These are phyloP conservation scores for Nyctibius bracteatus DNA, from an alignment of 2,113 vertebrate genomes.

Conservation along the genomic window DNA sequence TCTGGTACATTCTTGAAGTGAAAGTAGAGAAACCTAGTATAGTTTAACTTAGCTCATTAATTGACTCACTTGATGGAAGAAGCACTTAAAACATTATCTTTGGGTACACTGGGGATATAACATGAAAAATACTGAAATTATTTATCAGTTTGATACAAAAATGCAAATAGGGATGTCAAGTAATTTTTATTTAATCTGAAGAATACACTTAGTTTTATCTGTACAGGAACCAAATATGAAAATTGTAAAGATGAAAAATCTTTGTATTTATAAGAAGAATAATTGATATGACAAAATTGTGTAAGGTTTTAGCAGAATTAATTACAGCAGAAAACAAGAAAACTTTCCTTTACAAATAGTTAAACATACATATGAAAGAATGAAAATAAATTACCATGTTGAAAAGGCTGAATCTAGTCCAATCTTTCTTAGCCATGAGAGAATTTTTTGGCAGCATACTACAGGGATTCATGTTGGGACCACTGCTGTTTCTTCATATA, in stretches of 20 bases:
- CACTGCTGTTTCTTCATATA: slow-evolving; percentile 5
- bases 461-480: neutral
- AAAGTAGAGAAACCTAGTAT: neutral
- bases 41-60: neutral
- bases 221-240: neutral
- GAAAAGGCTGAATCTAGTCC: slow-evolving; percentile 39
- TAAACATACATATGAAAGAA: neutral
- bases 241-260: neutral
- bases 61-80: neutral
- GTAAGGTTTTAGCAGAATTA: neutral
- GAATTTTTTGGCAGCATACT: neutral
- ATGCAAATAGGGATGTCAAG: neutral
- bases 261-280: neutral
- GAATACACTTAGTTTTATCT: neutral
- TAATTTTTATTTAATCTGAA: neutral
- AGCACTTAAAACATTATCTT: neutral
- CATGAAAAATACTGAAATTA: neutral
- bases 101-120: neutral
- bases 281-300: neutral
- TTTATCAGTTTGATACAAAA: neutral
- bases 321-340: neutral
- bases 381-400: slow-evolving; percentile 15
- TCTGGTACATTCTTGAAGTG: neutral
- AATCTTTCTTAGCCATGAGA: slow-evolving; percentile 12
- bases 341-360: neutral